These are phyloP conservation scores for Eptesicus fuscus DNA, from an alignment of 2,113 vertebrate genomes.

Conservation along the genomic window DNA sequence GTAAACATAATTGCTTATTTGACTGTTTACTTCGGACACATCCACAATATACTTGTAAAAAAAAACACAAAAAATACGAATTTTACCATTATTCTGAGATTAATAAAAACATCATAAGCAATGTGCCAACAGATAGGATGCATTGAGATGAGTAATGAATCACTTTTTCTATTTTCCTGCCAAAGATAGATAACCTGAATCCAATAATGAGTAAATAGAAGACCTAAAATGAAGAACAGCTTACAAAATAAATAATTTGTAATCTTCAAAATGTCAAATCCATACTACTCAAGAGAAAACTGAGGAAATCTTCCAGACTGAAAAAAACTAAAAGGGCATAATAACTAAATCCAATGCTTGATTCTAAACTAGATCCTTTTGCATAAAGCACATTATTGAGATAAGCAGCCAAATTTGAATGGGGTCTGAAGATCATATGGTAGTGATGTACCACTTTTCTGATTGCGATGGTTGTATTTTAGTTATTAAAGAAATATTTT, in stretches of 20 bases:
- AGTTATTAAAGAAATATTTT: neutral
- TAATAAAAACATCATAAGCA: neutral
- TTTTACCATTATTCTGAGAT: neutral
- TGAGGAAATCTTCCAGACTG: neutral
- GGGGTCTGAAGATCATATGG: neutral
- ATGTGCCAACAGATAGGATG: neutral
- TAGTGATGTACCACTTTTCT: neutral
- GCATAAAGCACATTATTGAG: neutral
- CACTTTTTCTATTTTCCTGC: neutral
- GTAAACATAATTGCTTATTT: too few species aligned
- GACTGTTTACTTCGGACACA: too few species aligned
- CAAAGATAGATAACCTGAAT: neutral
- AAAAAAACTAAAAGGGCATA: neutral
- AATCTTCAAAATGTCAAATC: neutral
- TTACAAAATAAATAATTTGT: neutral
- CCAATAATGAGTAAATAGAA: neutral
- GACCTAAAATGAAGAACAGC: neutral
- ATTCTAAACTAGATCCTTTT: neutral
- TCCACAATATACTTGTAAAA: neutral
- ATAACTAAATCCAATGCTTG: neutral
- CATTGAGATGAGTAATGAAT: neutral
- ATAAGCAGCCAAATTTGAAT: neutral
- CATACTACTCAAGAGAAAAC: neutral
- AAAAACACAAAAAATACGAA: neutral
- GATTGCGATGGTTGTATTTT: neutral